Base-by-base conservation (phyloP, 2,888 invertebrate species). In the Gonocerus acuteangulatus region DNA sequence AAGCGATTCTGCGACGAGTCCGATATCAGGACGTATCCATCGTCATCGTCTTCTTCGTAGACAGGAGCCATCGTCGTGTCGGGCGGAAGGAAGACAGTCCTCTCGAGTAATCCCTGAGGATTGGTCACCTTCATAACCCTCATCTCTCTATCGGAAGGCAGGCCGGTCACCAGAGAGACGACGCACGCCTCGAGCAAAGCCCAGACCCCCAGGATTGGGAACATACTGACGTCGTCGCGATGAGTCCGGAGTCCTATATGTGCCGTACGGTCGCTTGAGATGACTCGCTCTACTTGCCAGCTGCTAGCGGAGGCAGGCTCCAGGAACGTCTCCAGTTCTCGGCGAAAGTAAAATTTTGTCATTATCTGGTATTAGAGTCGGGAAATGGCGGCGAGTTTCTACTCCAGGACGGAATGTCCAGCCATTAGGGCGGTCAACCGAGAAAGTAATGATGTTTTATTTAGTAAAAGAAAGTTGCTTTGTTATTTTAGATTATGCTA, bases 1-100 rank as follows among this genome's bases (percentile, higher is more conserved):
- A 48, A 45, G 16, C 36, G 21, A 44, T 59, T 48, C 34, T 18
- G 23, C 4, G 63, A 63, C 2, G 61, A 61, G 49, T 63, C 51
- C 18, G 60, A 61, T 22, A 63, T 39, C 27, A 63, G 63, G 7
- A 63, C 61, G 42, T 18, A 63, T 7, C 58, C 15, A 23, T 63
- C 61, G 11, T 44, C 45, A 1, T 60, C 51, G 15, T 48, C 49
- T 18, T 60, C 22, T 19, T 49, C 49, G 2, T 49, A 9, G 2
- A n/a, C 23, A 23, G 18, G 22, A 22, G 39, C 27, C 0, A 4
- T n/a, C 9, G 44, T 15, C 22, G 23, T 15, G 39, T 16, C 47
- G 0, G 3, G 15, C 9, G 57, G 57, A 9, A 57, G 18, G 32
- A 21, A 57, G 2, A 57, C 45, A 1, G 57, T 57, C 45, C 57